Evolutionary conservation across 2,888 invertebrate species (phyloP), one percentile per base, ranked within the genome.

Genomic region (Xestia c-nigrum): DNA sequence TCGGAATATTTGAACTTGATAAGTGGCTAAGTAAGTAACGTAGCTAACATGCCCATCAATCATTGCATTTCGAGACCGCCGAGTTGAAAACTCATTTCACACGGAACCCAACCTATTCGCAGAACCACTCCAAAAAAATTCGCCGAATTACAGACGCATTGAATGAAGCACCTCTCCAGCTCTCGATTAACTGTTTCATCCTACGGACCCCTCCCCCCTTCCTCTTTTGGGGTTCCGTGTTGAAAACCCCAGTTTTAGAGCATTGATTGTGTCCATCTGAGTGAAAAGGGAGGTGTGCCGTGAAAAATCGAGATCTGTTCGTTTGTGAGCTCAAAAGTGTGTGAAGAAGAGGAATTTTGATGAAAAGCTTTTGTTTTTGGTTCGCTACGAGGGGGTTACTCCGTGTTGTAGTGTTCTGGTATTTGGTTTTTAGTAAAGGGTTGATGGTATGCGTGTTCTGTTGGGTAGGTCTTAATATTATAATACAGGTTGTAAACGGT

Each of bases 101-200:
- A 10, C 81, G 52, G 81, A 78, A 74, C 81, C 75, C 81, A 0
- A 16, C 2, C 7, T 31, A 43, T 67, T 47, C 14, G 21, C 3
- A 63, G 24, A 61, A 12, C 14, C 21, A 21, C 61, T 21, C 31
- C 12, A 52, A 76, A 80, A 63, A 80, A 71, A 64, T 31, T 67
- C 80, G 43, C 69, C 31, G 55, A 65, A 81, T 83, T 76, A 85
- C 76, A 59, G 72, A 73, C 76, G 40, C 84, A 79, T 52, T 63
- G 84, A 79, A 79, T 31, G 81, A 78, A 84, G 72, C 69, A 83
- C 72, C 76, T 64, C 68, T 85, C 63, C 31, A 57, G 64, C 63
- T 64, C 85, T 85, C 81, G 63, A 83, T 81, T 85, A 85, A 84
- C 86, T 72, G 86, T 83, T 86, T 84, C 84, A 86, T 83, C 72